phyloP scores from a whole-genome alignment of 1,140 invertebrate species.

The Microvelia longipes region DNA sequence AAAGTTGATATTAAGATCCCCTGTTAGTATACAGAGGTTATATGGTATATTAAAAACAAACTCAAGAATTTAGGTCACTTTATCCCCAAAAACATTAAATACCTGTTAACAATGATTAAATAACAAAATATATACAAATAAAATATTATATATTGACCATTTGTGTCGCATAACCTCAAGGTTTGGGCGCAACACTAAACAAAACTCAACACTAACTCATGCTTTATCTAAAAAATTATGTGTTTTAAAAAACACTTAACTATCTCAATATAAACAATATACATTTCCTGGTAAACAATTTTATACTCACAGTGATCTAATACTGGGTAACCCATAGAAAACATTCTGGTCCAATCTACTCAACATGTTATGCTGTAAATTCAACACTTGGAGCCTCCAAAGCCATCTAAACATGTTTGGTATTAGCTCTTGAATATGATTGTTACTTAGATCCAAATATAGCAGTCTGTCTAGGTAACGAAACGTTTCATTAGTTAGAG shows the following conservation, averaged over 20 bases:
- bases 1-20: no score
- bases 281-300: neutral
- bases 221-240: neutral
- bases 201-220: neutral
- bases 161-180: neutral
- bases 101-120: no score
- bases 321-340: slow-evolving; percentile 26
- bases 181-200: neutral
- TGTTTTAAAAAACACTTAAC: neutral
- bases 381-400: slow-evolving; percentile 27
- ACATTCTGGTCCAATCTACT: slow-evolving; percentile 22
- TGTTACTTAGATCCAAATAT: slow-evolving; percentile 29
- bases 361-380: slow-evolving; percentile 29
- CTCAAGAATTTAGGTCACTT: no score
- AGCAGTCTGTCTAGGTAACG: slow-evolving; percentile 22
- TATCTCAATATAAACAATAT: neutral
- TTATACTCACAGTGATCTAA: slow-evolving; percentile 28
- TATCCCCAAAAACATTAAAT: no score
- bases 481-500: slow-evolving; percentile 24
- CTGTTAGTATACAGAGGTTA: no score
- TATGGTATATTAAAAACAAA: no score
- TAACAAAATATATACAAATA: neutral
- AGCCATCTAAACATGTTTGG: slow-evolving; percentile 26
- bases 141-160: neutral
- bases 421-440: slow-evolving; percentile 24